Base-by-base conservation (phyloP, 2,888 invertebrate genomes). In the Melieria crassipennis region DNA sequence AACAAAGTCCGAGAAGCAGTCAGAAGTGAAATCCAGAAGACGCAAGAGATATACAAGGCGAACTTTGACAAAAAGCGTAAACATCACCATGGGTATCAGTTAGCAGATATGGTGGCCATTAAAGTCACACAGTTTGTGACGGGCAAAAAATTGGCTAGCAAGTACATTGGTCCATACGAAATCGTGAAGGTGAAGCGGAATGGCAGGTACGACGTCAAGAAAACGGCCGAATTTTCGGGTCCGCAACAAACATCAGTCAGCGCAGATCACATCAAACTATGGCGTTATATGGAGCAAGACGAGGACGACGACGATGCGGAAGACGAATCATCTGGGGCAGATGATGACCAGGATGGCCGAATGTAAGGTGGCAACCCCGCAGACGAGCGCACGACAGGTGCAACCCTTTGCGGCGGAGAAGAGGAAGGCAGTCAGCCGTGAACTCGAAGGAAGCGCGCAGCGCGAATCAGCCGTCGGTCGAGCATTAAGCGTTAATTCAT, bases 41-140 rank as follows among this genome's bases (percentile, higher is more conserved):
- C 68, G 50, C 75, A 72, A 68, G 63, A 69, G 64, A 13, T 10
- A 16, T 74, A 74, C 47, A 75, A 75, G 67, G 10, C 48, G 10
- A 60, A 71, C 5, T 73, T 56, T 45, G 72, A 76, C 47, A 72
- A 65, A 55, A 72, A 72, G 55, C 47, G 74, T 42, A 76, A 64
- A 66, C 57, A n/a, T 9, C 63, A 65, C n/a, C 67, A 65, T 64
- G 61, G 58, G n/a, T 70, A 73, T 64, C 68, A 61, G 43, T 63
- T 30, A 55, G 16, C 65, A 13, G 55, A 65, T 65, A 45, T 65
- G 46, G 65, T 65, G 56, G 56, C 65, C 13, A 65, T 65, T 13
- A 55, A 47, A 56, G 65, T 48, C 50, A 63, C 47, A 48, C 48
- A 47, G 16, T 63, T 48, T 13, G 30, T 50, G 47, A 63, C 47